Base-by-base conservation (phyloP, 1,140 invertebrate species). In the Nephotettix cincticeps region DNA sequence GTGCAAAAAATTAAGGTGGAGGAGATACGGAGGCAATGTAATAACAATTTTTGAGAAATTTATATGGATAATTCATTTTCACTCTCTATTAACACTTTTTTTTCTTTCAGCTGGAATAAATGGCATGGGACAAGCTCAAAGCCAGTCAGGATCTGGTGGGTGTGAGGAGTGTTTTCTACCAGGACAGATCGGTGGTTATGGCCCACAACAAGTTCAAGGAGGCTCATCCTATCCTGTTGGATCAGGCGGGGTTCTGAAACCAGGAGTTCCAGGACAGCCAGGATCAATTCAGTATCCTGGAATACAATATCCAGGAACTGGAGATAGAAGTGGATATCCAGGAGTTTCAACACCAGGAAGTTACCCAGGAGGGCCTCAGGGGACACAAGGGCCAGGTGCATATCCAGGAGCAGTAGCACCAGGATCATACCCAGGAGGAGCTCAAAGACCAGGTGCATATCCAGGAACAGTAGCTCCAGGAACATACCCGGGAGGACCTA, bases 81-180 rank as follows among this genome's bases (percentile, higher is more conserved):
- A n/a, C n/a, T n/a, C n/a, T n/a, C n/a, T n/a, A n/a, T n/a, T n/a
- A n/a, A 36, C 14, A 36, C 32, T 6, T 6, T 19, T 4, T 51
- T 9, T 65, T 1, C 64, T 83, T 84, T 1, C 82, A 98, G 96
- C 94, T 98, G 47, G 95, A 94, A 58, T 83, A 97, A 43, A 96
- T 98, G 29, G 95, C 95, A 84, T 99, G 97, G 98, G 99, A 98
- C 84, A 96, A 97, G 82, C 95, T 0, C 91, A 93, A 81, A 93
- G 91, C 83, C 85, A 85, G 79, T 83, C 84, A 6, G 80, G 80
- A 3, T 79, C 80, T 30, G 75, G 78, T 17, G 76, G 71, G 11
- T 80, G 79, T 17, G 84, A 84, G 68, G 80, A 83, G 63, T 81
- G 78, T 29, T 85, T 82, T 73, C 76, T 74, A 9, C 72, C 71